Percentiles rank a stretch among this genome's conserved stretches.
phyloP scores from a whole-genome alignment of 2,113 vertebrate species.

The Ovis canadensis region DNA sequence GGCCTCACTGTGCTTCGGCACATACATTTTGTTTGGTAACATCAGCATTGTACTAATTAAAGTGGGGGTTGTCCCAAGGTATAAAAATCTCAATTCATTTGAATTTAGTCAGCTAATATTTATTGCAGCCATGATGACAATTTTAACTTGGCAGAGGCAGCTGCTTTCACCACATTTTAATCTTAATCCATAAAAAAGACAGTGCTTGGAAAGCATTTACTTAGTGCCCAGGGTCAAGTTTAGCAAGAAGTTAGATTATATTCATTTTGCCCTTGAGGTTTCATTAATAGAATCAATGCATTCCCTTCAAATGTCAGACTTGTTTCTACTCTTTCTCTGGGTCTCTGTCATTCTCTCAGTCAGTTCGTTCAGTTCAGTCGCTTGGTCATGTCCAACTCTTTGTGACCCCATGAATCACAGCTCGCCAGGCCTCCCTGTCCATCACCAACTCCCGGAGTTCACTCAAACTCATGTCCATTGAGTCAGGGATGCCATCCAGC shows the following conservation, averaged over 20 bases:
- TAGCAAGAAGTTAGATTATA: neutral
- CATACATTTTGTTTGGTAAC: neutral
- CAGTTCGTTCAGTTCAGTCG: too few species aligned
- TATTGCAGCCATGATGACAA: neutral
- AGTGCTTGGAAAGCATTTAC: conserved; percentile 2
- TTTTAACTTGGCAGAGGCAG: neutral
- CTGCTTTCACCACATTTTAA: neutral
- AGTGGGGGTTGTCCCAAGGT: neutral
- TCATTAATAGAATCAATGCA: neutral
- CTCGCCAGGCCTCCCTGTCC: too few species aligned
- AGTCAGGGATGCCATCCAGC: too few species aligned
- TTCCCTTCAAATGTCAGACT: neutral
- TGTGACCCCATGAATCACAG: too few species aligned
- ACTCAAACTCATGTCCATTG: accelerated
- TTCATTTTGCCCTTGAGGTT: neutral
- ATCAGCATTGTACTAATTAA: neutral
- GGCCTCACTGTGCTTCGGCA: neutral
- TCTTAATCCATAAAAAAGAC: neutral
- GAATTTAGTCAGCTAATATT: neutral
- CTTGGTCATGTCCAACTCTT: too few species aligned
- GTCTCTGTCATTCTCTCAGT: neutral
- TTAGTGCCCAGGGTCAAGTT: conserved; percentile 23
- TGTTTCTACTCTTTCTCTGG: neutral
- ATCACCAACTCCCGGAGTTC: too few species aligned
- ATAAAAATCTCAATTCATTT: neutral